Conservation (phyloP, 1,140 invertebrate species). For the Macrobrachium rosenbergii region DNA sequence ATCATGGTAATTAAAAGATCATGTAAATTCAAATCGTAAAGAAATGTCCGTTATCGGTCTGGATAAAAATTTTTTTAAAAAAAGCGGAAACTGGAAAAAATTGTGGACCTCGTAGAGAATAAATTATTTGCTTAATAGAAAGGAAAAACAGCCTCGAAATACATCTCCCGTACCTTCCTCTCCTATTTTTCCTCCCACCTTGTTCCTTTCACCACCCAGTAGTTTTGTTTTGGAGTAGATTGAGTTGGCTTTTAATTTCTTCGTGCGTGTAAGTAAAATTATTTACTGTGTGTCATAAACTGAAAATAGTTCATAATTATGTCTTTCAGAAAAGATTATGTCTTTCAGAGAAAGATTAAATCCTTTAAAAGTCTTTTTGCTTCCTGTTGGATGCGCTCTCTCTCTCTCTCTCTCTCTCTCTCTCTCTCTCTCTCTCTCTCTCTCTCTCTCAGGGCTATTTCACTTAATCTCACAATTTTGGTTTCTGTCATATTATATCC, state of each 20-base stretch:
- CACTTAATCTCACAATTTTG: too few relatives aligned
- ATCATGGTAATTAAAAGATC: too few relatives aligned
- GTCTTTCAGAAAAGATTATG: neutral
- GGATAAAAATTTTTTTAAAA: too few relatives aligned
- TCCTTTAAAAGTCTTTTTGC: neutral
- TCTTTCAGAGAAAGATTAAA: neutral
- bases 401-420: conserved; percentile 49
- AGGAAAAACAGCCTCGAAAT: too few relatives aligned
- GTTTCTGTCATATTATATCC: conserved; percentile 11
- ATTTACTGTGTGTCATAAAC: too few relatives aligned
- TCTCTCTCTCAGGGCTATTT: too few relatives aligned
- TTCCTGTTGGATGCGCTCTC: conserved; percentile 24
- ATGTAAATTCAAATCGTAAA: too few relatives aligned
- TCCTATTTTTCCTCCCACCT: neutral
- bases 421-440: conserved; percentile 34
- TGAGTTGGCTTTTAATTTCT: too few relatives aligned
- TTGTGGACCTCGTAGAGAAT: too few relatives aligned
- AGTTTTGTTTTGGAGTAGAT: neutral
- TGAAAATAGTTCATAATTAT: neutral
- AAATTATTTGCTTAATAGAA: too few relatives aligned
- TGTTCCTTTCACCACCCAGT: neutral
- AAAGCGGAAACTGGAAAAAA: too few relatives aligned
- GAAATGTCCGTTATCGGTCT: too few relatives aligned
- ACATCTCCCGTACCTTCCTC: neutral
- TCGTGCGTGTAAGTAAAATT: neutral